Evolutionary conservation across 1,140 invertebrate genomes (phyloP).

Genomic region (Macrosteles quadrilineatus): DNA sequence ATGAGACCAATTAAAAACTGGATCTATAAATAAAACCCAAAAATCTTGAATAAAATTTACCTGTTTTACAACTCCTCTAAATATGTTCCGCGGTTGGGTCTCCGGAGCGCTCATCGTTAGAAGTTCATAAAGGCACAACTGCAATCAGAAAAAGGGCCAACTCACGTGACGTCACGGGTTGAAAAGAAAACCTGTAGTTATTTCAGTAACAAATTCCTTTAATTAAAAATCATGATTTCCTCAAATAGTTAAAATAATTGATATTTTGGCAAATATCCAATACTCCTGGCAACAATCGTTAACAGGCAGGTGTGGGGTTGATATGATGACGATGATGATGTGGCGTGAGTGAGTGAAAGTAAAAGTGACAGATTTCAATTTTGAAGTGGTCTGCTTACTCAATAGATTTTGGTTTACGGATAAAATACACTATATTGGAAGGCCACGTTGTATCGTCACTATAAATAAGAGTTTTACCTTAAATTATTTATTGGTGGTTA

Average conservation of each 20-base stretch:
- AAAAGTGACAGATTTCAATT: constrained; percentile 20
- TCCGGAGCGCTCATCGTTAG: constrained; percentile 23
- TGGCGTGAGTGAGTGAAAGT: not conserved
- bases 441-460: no score
- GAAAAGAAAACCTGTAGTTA: not conserved
- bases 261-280: not conserved
- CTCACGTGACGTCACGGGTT: constrained; percentile 14
- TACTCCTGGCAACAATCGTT: not conserved
- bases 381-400: constrained; percentile 9
- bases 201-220: not conserved
- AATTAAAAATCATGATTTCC: not conserved
- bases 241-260: not conserved
- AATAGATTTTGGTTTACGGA: no score
- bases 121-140: constrained; percentile 4
- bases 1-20: not conserved
- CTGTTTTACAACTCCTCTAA: constrained; percentile 30
- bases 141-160: constrained; percentile 13
- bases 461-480: no score
- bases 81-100: not conserved
- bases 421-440: no score
- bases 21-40: not conserved
- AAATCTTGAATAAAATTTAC: not conserved
- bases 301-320: not conserved
- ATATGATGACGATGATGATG: constrained; percentile 15
- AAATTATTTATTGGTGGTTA: no score